A percentile compares a stretch with the other conserved stretches of the same genome.
Evolutionary conservation across 1,140 invertebrate species (phyloP).

Genomic region (Caenorhabditis brenneri): DNA sequence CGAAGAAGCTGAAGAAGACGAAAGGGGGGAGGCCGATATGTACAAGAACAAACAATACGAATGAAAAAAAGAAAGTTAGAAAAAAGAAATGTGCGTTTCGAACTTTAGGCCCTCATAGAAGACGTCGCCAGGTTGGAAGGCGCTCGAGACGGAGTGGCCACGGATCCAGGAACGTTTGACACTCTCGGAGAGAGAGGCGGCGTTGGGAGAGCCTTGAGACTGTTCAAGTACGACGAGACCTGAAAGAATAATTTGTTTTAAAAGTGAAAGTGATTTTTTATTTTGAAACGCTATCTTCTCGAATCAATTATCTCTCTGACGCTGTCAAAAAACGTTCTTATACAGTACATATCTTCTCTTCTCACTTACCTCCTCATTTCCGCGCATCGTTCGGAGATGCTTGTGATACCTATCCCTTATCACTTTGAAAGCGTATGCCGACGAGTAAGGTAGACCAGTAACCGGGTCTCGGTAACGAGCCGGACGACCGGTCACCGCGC

Average conservation of each 20-base stretch:
- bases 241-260: neutral
- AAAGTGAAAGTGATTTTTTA: too few relatives aligned
- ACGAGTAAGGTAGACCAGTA: slow-evolving; percentile 33
- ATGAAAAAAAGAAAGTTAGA: neutral
- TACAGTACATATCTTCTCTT: neutral
- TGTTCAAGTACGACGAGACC: neutral
- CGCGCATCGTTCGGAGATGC: neutral
- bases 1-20: neutral
- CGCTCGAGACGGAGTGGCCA: too few relatives aligned
- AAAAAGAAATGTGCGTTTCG: too few relatives aligned
- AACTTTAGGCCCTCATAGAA: neutral
- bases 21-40: neutral
- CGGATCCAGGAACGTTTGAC: neutral
- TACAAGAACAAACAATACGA: slow-evolving; percentile 34
- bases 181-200: neutral
- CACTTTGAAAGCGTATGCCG: slow-evolving; percentile 41
- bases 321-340: neutral
- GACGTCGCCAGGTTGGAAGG: too few relatives aligned
- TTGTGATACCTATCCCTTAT: slow-evolving; percentile 24
- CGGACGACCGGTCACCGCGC: slow-evolving; percentile 48
- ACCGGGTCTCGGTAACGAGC: slow-evolving; percentile 49
- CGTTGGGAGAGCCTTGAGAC: neutral
- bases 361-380: slow-evolving; percentile 16
- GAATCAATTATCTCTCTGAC: too few relatives aligned
- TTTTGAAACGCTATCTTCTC: too few relatives aligned